These are phyloP conservation scores for Elachura formosa DNA, from an alignment of 2,113 vertebrate species.

Conservation along the genomic window DNA sequence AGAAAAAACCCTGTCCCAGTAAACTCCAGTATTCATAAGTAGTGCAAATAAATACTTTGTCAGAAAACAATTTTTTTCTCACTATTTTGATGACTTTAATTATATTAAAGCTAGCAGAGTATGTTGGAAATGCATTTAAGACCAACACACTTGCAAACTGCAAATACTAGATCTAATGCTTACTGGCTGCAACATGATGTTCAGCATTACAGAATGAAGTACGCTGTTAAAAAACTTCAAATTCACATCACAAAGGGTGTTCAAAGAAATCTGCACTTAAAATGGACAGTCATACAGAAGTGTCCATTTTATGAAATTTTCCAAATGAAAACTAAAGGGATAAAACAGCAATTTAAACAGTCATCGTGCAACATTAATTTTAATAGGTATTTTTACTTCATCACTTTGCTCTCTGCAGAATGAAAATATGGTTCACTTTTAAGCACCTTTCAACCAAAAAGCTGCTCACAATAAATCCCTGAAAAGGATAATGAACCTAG, in stretches of 20 bases:
- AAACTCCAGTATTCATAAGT: conserved; percentile 65
- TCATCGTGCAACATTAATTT: conserved; percentile 9
- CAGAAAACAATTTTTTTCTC: conserved; percentile 13
- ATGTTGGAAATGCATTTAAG: conserved; percentile 45
- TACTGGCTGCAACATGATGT: conserved; percentile 35
- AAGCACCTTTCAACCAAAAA: conserved; percentile 14
- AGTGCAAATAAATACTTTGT: conserved; percentile 66
- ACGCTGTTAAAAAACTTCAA: not conserved
- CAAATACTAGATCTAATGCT: conserved; percentile 32
- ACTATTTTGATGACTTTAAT: conserved; percentile 38
- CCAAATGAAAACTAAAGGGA: conserved; percentile 15
- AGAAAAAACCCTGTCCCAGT: conserved; percentile 56
- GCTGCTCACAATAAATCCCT: conserved; percentile 5
- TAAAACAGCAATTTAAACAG: conserved; percentile 7
- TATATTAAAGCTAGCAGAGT: conserved; percentile 48
- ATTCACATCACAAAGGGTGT: conserved; percentile 24
- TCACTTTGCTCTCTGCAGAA: not conserved
- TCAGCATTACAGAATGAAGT: conserved; percentile 16
- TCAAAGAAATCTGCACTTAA: conserved; percentile 11
- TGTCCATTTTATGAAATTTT: not conserved
- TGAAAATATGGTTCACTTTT: conserved; percentile 16
- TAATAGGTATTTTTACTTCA: conserved; percentile 11
- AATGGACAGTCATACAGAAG: not conserved
- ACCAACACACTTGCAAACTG: conserved; percentile 25
- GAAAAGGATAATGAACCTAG: conserved; percentile 27